Evolutionary conservation across 2,797 vertebrate species (phyloP).

Genomic region (Pseudochirops corinnae): DNA sequence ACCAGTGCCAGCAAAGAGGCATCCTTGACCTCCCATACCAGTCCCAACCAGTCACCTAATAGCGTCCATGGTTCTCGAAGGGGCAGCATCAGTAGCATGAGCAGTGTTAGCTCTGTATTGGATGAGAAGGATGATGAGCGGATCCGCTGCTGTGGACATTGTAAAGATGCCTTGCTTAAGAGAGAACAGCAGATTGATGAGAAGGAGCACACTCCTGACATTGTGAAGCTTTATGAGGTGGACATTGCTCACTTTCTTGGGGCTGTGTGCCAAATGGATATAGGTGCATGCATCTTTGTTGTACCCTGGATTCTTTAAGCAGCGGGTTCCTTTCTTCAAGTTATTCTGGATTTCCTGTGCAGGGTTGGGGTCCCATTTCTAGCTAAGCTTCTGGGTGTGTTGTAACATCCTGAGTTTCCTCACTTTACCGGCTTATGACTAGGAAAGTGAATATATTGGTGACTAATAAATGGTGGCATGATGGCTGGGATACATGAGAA

Average conservation of each 20-base stretch:
- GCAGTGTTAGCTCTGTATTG: constrained; percentile 94
- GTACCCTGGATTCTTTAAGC: background rate
- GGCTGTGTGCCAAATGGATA: background rate
- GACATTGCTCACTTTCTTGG: background rate
- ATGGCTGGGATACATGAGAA: background rate
- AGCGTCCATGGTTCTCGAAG: constrained; percentile 91
- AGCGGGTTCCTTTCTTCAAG: background rate
- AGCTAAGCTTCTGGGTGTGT: background rate
- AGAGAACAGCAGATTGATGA: constrained; percentile 96
- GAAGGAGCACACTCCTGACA: constrained; percentile 91
- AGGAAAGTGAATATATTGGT: background rate
- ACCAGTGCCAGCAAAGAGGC: constrained; percentile 93
- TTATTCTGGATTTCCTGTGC: constrained; percentile 11
- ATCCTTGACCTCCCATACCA: constrained; percentile 88
- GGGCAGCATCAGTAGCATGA: constrained; percentile 95
- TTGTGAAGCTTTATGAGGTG: constrained; percentile 96
- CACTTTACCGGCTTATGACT: background rate
- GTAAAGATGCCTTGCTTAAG: constrained; percentile 94
- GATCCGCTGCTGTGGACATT: constrained; percentile 96
- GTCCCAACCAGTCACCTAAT: constrained; percentile 89
- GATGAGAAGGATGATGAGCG: constrained; percentile 97
- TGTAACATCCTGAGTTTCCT: constrained; percentile 6
- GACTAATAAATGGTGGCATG: background rate
- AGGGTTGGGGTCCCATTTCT: background rate
- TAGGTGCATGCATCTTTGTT: background rate